Base-by-base conservation (phyloP, 2,113 vertebrate genomes). In the Gobius niger region DNA sequence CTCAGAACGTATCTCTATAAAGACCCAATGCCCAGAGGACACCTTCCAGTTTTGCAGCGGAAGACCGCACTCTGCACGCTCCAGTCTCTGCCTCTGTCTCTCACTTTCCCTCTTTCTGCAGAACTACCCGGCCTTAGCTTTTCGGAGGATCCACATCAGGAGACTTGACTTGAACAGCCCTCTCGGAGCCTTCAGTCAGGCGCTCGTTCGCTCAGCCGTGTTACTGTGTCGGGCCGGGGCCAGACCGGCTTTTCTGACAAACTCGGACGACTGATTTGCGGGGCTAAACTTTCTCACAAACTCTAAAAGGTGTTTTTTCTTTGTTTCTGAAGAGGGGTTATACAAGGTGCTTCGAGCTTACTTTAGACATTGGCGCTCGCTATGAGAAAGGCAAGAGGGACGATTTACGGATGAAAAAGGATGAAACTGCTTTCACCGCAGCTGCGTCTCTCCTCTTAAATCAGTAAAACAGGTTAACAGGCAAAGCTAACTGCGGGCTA, bases 21-120 rank as follows among this genome's bases (percentile, higher is more conserved):
- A 61, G 81, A 87, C 73, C 68, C 87, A 84, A 80, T 70, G 80
- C 85, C 81, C 77, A 80, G 60, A 67, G 85, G 81, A 82, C 68
- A 52, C 68, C 47, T 77, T 76, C 76, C 81, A 85, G 78, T 80
- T 85, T 88, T 78, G 82, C 72, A 16, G 47, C 76, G 64, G 68
- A 80, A 78, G 71, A 34, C 24, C 24, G 5, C 24, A 34, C 24
- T 34, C 24, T 34, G 24, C 24, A 34, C 24, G 82, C 75, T 10
- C 54, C 75, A 73, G 76, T 49, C 53, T 83, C 24, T 3, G 24
- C 3, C 24, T 34, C 24, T 34, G 24, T 34, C 24, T 34, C 24
- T 34, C 24, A 34, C 24, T 34, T 34, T 34, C 24, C 83, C 68
- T 63, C 78, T 74, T 82, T 84, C 74, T 77, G 72, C 70, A 47